Conservation (phyloP, 2,113 vertebrate species). For the Neodon shergylaensis region DNA sequence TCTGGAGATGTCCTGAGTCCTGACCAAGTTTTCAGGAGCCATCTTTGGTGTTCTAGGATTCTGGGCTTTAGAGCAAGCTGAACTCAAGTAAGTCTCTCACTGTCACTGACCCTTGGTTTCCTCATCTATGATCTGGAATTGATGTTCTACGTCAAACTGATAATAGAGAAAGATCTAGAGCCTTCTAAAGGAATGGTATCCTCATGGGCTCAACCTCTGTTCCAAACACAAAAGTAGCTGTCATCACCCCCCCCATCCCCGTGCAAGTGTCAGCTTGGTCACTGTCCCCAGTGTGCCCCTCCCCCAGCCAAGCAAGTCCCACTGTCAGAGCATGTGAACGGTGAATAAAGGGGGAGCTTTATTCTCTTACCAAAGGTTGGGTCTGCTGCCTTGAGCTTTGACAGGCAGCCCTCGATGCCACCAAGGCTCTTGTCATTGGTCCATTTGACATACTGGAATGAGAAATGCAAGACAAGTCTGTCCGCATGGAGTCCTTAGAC, state of each 20-base stretch:
- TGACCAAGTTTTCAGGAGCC: not conserved
- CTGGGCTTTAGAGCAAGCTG: not conserved
- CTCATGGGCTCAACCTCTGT: no score
- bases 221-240: not conserved
- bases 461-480: rapidly evolving
- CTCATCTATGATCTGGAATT: not conserved
- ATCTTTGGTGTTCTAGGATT: not conserved
- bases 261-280: rapidly evolving
- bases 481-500: rapidly evolving
- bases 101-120: not conserved
- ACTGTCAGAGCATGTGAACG: rapidly evolving
- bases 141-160: not conserved
- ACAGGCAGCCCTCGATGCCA: constrained; percentile 92
- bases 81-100: not conserved
- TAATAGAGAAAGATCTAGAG: not conserved
- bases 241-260: not conserved
- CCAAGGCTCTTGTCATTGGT: constrained; percentile 90
- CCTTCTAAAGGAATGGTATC: not conserved
- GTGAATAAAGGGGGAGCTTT: not conserved
- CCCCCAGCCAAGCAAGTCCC: not conserved
- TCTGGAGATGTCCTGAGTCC: not conserved
- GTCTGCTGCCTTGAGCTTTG: constrained; percentile 90
- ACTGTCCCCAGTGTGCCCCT: no score
- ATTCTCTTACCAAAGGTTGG: constrained; percentile 91
- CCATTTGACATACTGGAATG: constrained; percentile 92